Evolutionary conservation across 2,888 invertebrate genomes (phyloP).

Genomic region (Hyles lineata): DNA sequence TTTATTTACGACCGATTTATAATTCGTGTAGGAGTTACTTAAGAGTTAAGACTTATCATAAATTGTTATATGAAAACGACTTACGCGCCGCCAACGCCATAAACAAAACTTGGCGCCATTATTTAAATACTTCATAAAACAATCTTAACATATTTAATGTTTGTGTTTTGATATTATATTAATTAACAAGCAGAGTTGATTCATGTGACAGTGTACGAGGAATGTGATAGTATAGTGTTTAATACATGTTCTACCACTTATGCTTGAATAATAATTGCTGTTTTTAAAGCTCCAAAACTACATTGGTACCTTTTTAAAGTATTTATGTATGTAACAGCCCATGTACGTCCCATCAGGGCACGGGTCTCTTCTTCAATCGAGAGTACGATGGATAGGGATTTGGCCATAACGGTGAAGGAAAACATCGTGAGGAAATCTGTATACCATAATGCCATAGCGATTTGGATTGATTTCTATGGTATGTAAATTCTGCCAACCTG

Average conservation of each 20-base stretch:
- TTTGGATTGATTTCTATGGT: too few species aligned
- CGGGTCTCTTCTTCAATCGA: too few species aligned
- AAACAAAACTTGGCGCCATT: conserved; percentile 19
- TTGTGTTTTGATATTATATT: conserved; percentile 15
- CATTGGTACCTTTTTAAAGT: too few species aligned
- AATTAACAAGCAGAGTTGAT: conserved; percentile 2
- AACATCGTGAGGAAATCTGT: too few species aligned
- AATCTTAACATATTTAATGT: background rate
- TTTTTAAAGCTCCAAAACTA: too few species aligned
- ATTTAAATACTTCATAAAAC: conserved; percentile 12
- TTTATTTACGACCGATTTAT: conserved; percentile 34
- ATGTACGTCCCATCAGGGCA: too few species aligned
- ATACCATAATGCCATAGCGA: too few species aligned
- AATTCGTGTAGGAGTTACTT: conserved; percentile 39
- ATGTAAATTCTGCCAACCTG: too few species aligned
- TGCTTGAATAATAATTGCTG: too few species aligned
- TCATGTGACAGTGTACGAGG: background rate
- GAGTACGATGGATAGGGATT: too few species aligned
- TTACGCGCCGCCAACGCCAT: conserved; percentile 1
- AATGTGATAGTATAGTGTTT: background rate
- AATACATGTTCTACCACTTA: background rate
- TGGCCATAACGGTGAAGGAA: too few species aligned
- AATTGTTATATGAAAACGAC: conserved; percentile 15
- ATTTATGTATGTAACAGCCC: too few species aligned
- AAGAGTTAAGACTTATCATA: conserved; percentile 11